Evolutionary conservation across 2,888 invertebrate genomes (phyloP).

Genomic region (Pocota personata): DNA sequence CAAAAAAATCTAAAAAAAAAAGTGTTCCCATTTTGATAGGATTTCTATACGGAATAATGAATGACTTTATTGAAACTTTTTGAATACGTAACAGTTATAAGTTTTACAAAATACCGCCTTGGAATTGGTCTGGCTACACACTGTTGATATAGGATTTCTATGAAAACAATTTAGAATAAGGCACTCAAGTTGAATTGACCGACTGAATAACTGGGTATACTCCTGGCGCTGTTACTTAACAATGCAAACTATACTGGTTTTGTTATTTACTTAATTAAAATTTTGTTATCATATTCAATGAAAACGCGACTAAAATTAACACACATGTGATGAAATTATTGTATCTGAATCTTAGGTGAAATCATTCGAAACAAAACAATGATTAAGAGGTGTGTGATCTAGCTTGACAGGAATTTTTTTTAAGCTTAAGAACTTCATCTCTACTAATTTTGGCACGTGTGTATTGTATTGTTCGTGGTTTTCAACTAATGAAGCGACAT

Average conservation of each 20-base stretch:
- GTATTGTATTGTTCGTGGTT: too few species aligned
- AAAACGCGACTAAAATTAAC: background rate
- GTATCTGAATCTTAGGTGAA: background rate
- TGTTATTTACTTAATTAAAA: background rate
- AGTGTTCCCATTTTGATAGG: conserved; percentile 34
- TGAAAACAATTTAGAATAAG: too few species aligned
- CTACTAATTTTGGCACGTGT: background rate
- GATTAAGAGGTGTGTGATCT: background rate
- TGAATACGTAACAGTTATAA: too few species aligned
- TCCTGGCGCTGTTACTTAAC: too few species aligned
- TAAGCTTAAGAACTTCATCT: background rate
- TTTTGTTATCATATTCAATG: background rate
- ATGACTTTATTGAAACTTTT: too few species aligned
- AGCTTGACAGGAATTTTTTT: background rate
- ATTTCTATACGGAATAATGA: too few species aligned
- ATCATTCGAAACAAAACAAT: background rate
- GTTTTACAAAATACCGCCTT: too few species aligned
- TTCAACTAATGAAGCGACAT: too few species aligned
- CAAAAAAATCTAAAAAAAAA: background rate
- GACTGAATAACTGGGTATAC: too few species aligned
- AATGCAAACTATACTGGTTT: background rate
- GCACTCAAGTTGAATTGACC: too few species aligned
- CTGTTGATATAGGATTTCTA: too few species aligned
- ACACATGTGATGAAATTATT: conserved; percentile 4
- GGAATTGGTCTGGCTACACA: too few species aligned